Evolutionary conservation across 2,888 invertebrate genomes (phyloP).

Genomic region (Agapetus fuscipes): DNA sequence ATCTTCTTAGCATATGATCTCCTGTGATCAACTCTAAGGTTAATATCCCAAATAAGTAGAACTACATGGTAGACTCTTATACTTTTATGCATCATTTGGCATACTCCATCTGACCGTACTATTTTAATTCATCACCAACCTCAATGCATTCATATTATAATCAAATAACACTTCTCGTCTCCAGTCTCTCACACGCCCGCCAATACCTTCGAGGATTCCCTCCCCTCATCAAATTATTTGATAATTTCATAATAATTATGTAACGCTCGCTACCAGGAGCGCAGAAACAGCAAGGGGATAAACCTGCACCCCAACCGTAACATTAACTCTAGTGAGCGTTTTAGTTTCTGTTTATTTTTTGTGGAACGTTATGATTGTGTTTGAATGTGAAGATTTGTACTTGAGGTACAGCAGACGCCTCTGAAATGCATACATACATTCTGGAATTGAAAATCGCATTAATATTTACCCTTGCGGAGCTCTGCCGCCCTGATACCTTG

Average conservation of each 20-base stretch:
- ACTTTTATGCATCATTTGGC: too few species aligned
- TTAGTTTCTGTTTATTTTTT: too few species aligned
- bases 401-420: too few species aligned
- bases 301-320: background rate
- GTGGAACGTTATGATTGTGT: too few species aligned
- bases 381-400: too few species aligned
- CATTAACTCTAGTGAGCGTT: too few species aligned
- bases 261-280: constrained; percentile 28
- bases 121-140: constrained; percentile 3
- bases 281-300: constrained; percentile 1
- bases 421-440: too few species aligned
- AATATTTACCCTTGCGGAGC: constrained; percentile 18
- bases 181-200: constrained; percentile 17
- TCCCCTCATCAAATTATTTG: constrained; percentile 35
- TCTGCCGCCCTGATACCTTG: constrained; percentile 11
- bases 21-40: too few species aligned
- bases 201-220: constrained; percentile 10
- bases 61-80: too few species aligned
- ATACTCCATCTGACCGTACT: constrained; percentile 1
- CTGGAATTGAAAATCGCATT: constrained; percentile 21
- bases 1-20: too few species aligned
- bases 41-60: too few species aligned
- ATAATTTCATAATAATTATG: constrained; percentile 51
- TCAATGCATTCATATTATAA: too few species aligned
- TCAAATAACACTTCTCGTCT: constrained; percentile 11